Base-by-base conservation (phyloP, 2,113 vertebrate genomes). In the Upupa epops region DNA sequence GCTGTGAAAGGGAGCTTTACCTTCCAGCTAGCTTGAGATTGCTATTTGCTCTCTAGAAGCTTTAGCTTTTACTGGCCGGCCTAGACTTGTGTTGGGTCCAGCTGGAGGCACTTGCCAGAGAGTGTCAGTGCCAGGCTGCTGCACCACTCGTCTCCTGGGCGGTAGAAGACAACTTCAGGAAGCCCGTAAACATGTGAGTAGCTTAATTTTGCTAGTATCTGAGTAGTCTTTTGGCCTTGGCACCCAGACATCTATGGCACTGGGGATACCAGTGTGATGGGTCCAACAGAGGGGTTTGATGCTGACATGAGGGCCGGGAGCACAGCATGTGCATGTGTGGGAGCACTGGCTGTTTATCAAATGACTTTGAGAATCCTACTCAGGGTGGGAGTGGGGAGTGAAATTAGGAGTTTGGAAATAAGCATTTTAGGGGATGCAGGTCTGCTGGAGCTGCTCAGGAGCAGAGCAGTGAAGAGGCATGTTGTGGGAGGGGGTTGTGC, bases 181-280 rank as follows among this genome's bases (percentile, higher is more conserved):
- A 46, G 13, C 52, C 56, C 58, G 9, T 34, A 26, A 37, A 71
- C 70, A 74, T 17, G 66, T 8, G 31, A 74, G 65, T 36, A 26
- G 13, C 26, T 46, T 4, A 4, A 17, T 8, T 36, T 15, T 2
- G 7, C 24, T 8, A 6, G 18, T 3, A 0, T 6, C 70, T 0
- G 13, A 8, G 45, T 0, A 10, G 16, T 11, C 21, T 12, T 17
- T 28, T 19, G 26, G 37, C 63, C 52, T 14, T 0, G 0, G 69
- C 69, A 22, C 26, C 21, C 28, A 2, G 49, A 58, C 6, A 3
- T 29, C 48, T 1, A 13, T 2, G 3, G 3, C 24, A 1, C 3
- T 0, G n/a, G 51, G 46, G 63, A 25, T 34, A 5, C 5, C 9
- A 0, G 4, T 4, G 20, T 20, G 32, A 9, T 0, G 1, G 40